A percentile compares a stretch with the other conserved stretches of the same genome.
These are phyloP conservation scores for Paramormyrops hopkinsi DNA, from an alignment of 2,797 vertebrate genomes.

Conservation along the genomic window DNA sequence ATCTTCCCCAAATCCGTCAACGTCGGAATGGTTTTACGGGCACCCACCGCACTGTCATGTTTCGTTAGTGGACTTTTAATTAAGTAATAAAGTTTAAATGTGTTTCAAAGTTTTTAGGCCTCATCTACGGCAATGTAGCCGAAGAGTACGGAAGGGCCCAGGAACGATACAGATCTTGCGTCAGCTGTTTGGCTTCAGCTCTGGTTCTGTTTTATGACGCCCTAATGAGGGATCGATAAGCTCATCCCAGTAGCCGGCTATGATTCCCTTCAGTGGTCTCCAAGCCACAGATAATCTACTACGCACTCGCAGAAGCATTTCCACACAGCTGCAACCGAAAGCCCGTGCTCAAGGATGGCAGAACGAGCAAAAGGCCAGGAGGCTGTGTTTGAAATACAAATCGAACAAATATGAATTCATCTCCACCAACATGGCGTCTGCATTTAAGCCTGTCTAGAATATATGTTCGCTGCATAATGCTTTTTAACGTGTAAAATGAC, in stretches of 20 bases:
- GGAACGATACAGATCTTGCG: background rate
- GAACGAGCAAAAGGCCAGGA: background rate
- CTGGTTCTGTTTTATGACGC: background rate
- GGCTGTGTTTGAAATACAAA: background rate
- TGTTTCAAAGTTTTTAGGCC: background rate
- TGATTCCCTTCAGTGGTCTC: background rate
- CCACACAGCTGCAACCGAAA: background rate
- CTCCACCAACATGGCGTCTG: background rate
- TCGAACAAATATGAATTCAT: background rate
- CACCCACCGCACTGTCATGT: background rate
- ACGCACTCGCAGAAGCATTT: background rate
- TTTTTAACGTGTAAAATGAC: background rate
- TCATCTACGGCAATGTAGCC: background rate
- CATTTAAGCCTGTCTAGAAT: background rate
- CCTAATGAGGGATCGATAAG: background rate
- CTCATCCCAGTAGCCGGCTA: background rate
- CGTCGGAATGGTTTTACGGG: background rate
- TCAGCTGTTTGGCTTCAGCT: background rate
- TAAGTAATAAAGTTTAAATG: background rate
- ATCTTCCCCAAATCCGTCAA: background rate
- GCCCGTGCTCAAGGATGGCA: background rate
- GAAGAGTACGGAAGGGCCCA: background rate
- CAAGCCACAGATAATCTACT: conserved; percentile 1
- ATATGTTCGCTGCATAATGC: background rate
- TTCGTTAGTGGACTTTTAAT: background rate